These are phyloP conservation scores for Cherax destructor DNA, from an alignment of 1,140 invertebrate genomes.

Conservation along the genomic window DNA sequence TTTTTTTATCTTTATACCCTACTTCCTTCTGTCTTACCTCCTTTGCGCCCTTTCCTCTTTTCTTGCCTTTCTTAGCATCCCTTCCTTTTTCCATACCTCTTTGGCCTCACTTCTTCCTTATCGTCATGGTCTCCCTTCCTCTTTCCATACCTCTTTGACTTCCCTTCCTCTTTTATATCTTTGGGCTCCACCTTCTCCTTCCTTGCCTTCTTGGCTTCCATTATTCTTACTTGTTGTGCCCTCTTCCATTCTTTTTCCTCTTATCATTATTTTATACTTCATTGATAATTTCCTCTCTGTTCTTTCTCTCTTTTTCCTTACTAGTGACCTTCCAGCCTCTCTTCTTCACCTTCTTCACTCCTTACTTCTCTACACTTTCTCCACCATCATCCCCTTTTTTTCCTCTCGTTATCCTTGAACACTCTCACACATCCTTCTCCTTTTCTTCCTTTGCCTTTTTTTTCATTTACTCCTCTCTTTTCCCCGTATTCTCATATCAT, in stretches of 20 bases:
- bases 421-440: no score
- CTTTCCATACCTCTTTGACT: not conserved
- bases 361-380: no score
- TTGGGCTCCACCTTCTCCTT: not conserved
- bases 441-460: no score
- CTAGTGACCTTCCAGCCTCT: not conserved
- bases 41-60: not conserved
- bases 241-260: not conserved
- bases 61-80: no score
- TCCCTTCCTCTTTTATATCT: not conserved
- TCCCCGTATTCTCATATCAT: no score
- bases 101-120: not conserved
- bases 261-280: not conserved
- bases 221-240: not conserved
- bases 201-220: not conserved
- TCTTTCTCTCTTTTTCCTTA: not conserved
- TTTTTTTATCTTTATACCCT: not conserved
- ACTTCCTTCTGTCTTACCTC: not conserved
- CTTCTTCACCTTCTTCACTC: no score
- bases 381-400: no score
- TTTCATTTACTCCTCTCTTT: no score
- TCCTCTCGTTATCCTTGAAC: no score
- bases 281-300: no score
- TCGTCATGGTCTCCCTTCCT: not conserved
- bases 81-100: not conserved